These are phyloP conservation scores for Phrixothrix hirtus DNA, from an alignment of 2,888 invertebrate species.

Conservation along the genomic window DNA sequence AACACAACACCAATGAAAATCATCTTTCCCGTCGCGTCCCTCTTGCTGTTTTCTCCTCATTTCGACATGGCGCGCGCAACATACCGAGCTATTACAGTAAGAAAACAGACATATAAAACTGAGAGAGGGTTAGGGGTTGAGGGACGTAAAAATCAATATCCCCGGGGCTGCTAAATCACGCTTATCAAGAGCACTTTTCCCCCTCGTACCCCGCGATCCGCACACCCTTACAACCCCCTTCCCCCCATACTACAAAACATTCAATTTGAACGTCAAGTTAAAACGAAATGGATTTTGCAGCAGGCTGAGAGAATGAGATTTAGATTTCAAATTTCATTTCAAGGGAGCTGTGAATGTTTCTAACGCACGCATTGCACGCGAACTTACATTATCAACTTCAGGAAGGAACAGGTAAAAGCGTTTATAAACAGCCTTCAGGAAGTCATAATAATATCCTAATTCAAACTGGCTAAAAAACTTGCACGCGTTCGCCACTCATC, in stretches of 20 bases:
- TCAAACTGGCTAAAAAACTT: slow-evolving; percentile 12
- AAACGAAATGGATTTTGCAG: slow-evolving; percentile 64
- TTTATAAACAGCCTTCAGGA: slow-evolving; percentile 25
- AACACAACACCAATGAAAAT: slow-evolving; percentile 55
- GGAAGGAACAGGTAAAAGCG: slow-evolving; percentile 29
- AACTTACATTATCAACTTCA: slow-evolving; percentile 23
- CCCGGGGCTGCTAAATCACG: slow-evolving; percentile 79
- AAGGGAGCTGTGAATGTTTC: slow-evolving; percentile 44
- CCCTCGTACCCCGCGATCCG: slow-evolving; percentile 40
- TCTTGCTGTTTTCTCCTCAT: slow-evolving; percentile 55
- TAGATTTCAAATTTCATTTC: slow-evolving; percentile 56
- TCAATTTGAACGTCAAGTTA: slow-evolving; percentile 65
- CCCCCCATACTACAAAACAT: slow-evolving; percentile 60
- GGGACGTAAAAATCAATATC: slow-evolving; percentile 62
- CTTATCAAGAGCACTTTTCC: slow-evolving; percentile 61
- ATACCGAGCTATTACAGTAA: slow-evolving; percentile 61
- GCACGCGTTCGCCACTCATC: slow-evolving; percentile 1
- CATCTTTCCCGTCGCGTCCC: slow-evolving; percentile 52
- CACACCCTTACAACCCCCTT: slow-evolving; percentile 40
- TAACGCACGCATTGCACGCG: slow-evolving; percentile 32
- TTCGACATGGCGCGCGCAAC: slow-evolving; percentile 57
- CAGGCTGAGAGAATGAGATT: slow-evolving; percentile 57
- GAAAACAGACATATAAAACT: slow-evolving; percentile 63
- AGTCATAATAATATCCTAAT: slow-evolving; percentile 22
- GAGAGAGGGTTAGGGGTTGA: slow-evolving; percentile 56